Base-by-base conservation (phyloP, 2,797 vertebrate species). In the Micromesistius poutassou region DNA sequence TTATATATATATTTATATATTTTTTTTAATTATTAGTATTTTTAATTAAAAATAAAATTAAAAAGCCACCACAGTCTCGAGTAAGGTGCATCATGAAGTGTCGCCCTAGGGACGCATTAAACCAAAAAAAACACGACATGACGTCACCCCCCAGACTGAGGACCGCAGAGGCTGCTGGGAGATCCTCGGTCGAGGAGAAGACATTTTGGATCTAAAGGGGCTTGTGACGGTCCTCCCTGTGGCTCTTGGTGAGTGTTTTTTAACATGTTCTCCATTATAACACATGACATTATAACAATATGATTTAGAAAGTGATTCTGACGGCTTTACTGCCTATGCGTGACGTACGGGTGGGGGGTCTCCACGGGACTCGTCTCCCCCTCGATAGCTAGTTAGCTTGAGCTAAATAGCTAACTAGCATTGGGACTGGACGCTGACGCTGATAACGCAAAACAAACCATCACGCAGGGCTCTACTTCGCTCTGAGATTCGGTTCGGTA, bases 141-240 rank as follows among this genome's bases (percentile, higher is more conserved):
- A 94, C 92, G 91, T 93, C 86, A 94, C 78, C 19, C 66, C 35
- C 55, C 2, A 35, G 22, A 30, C 74, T 73, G 5, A n/a, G 3
- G 36, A 74, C 66, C 80, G 86, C 90, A 82, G 62, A 76, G 92
- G 71, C 79, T 91, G 79, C 68, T 85, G 88, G 88, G 91, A 91
- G 74, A 82, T 19, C 71, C 75, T 55, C 79, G 55, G 74, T 75
- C 82, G 10, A 30, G 91, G 78, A 89, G 93, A 91, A 89, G 93
- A 91, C 93, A 94, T 94, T 92, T 94, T 94, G 92, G 91, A 92
- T 93, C 92, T 93, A 93, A 92, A 93, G 93, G 89, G 91, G 87
- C 88, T 91, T 10, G 3, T 25, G 84, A 85, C 84, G 85, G 84
- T 85, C 76, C 66, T n/a, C 55, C 6, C 12, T 46, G 33, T 68